Evolutionary conservation across 2,113 vertebrate species (phyloP).

Genomic region (Propithecus coquereli): DNA sequence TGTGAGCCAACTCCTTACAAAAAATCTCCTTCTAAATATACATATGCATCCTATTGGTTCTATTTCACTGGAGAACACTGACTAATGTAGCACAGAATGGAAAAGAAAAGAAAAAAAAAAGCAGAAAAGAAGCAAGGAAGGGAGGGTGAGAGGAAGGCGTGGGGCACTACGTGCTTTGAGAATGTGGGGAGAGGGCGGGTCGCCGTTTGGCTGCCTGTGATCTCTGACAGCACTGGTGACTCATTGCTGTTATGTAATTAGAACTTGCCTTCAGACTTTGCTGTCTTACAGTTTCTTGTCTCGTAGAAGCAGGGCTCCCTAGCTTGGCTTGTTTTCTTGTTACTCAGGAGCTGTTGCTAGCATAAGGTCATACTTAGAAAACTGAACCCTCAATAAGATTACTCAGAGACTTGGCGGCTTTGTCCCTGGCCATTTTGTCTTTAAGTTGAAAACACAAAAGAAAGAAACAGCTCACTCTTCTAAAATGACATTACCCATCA

Average conservation of each 20-base stretch:
- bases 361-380: conserved; percentile 59
- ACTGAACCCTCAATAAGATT: conserved; percentile 41
- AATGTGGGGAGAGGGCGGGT: not conserved
- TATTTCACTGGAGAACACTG: not conserved
- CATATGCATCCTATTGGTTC: not conserved
- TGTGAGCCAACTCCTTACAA: not conserved
- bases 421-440: not conserved
- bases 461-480: not conserved
- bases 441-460: conserved; percentile 17
- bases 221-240: not conserved
- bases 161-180: not conserved
- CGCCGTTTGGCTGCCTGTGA: not conserved
- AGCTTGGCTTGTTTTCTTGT: conserved; percentile 48
- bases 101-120: not conserved
- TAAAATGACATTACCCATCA: not conserved
- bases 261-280: not conserved
- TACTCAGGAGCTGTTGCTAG: conserved; percentile 45
- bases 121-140: not conserved
- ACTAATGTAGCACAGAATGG: not conserved
- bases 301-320: not conserved
- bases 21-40: not conserved
- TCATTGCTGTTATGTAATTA: conserved; percentile 31
- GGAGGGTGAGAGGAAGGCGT: not conserved
- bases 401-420: conserved; percentile 53
- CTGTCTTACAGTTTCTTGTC: not conserved